phyloP scores from a whole-genome alignment of 2,888 invertebrate genomes.

The Acleris cristana region DNA sequence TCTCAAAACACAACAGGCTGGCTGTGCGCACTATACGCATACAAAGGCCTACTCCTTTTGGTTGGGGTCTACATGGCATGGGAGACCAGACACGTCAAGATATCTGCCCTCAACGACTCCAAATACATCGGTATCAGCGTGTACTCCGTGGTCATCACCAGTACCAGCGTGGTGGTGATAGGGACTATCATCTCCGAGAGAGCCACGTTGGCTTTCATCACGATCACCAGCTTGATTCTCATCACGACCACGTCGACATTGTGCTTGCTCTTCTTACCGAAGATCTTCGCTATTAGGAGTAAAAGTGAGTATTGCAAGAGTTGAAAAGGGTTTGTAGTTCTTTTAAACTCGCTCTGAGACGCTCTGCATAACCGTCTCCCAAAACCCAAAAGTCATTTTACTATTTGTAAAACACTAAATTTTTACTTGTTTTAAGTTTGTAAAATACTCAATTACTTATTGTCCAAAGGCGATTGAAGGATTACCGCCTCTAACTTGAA shows the following conservation, averaged over 20 bases:
- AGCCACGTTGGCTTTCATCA: constrained; percentile 91
- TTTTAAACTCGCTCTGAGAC: too few species aligned
- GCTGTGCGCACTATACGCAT: constrained; percentile 95
- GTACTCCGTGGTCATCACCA: constrained; percentile 95
- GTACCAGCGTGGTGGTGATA: constrained; percentile 92
- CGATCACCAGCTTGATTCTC: constrained; percentile 92
- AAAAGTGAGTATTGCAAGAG: constrained; percentile 73
- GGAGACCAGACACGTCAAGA: constrained; percentile 96
- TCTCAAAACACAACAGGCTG: constrained; percentile 94
- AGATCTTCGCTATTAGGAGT: constrained; percentile 89
- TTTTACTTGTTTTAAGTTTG: too few species aligned
- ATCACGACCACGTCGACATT: constrained; percentile 94
- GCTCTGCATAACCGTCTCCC: too few species aligned
- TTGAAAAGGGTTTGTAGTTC: not conserved
- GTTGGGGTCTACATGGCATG: constrained; percentile 98
- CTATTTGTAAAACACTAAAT: too few species aligned
- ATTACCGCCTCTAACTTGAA: too few species aligned
- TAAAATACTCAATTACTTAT: too few species aligned
- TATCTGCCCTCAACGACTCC: constrained; percentile 95
- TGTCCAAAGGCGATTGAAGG: too few species aligned
- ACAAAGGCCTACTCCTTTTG: constrained; percentile 93
- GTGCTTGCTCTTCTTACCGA: constrained; percentile 93
- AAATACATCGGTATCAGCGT: constrained; percentile 97
- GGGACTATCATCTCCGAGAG: constrained; percentile 94
- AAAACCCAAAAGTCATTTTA: too few species aligned